Base-by-base conservation (phyloP, 1,140 invertebrate genomes). In the Zelostemma sp. region DNA sequence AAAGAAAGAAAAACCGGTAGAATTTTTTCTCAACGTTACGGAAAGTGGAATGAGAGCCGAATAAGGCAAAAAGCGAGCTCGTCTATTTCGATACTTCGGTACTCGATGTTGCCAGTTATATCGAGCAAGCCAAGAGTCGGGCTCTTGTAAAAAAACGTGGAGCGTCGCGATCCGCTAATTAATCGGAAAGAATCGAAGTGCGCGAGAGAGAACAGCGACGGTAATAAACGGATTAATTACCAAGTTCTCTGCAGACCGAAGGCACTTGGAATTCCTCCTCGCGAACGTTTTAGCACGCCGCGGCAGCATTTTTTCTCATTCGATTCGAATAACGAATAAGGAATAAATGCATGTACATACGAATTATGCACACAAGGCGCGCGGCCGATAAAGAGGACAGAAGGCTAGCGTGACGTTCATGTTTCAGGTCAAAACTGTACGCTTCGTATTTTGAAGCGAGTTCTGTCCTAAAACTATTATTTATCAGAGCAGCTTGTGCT, bases 381-480 rank as follows among this genome's bases (percentile, higher is more conserved):
- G 65, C 71, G 75, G 68, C 78, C 71, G 77, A 81, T 81, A 78
- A 74, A 56, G 73, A 66, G 74, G 72, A 77, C 74, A 72, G 61
- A 76, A 74, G 57, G 61, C 58, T 82, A 72, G 80, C 80, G 82
- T 83, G 80, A 83, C 80, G 80, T 74, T 73, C 73, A 74, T 76
- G 65, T 82, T 82, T 66, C 80, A 81, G 79, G 80, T 82, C 80
- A 81, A 55, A 67, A 81, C 80, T 73, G 81, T 83, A 82, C 81
- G 80, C 82, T 81, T 81, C 60, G 71, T 80, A 80, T 80, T 80
- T 80, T 82, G n/a, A 79, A 80, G 65, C 51, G 47, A 35, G 68
- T 47, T 48, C 67, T 47, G 38, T 53, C 65, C n/a, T n/a, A 68
- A 64, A 59, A 73, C 56, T 47, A 53, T 74, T 78, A 78, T 79